Evolutionary conservation across 2,888 invertebrate species (phyloP).

Genomic region (Ichneumoninae sp.): DNA sequence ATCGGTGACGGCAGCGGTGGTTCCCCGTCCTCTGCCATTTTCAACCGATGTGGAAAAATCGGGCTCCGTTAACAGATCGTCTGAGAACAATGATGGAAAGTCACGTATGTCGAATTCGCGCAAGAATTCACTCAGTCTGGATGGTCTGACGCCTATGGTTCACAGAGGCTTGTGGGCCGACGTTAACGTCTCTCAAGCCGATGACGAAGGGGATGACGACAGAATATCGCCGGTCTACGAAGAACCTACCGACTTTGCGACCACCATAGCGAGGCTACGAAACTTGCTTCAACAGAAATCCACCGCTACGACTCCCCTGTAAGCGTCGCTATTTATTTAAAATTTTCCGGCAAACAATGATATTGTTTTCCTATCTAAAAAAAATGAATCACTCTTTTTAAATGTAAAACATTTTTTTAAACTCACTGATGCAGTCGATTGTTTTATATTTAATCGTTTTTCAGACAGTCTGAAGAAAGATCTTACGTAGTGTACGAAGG

Average conservation of each 20-base stretch:
- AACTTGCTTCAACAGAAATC: conserved; percentile 88
- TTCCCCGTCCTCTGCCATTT: conserved; percentile 77
- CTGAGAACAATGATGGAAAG: conserved; percentile 39
- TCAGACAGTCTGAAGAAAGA: conserved; percentile 79
- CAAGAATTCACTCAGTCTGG: conserved; percentile 70
- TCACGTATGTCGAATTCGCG: conserved; percentile 53
- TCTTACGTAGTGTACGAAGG: conserved; percentile 79
- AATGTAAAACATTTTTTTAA: too few relatives aligned
- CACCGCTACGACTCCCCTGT: conserved; percentile 79
- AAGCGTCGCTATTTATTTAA: conserved; percentile 54
- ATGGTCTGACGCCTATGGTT: conserved; percentile 73
- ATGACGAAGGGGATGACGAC: conserved; percentile 79
- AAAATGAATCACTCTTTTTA: too few relatives aligned
- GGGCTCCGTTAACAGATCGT: conserved; percentile 39
- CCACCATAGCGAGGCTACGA: conserved; percentile 89
- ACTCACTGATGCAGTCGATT: too few relatives aligned
- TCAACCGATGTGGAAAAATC: conserved; percentile 47
- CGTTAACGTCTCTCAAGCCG: conserved; percentile 74
- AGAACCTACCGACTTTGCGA: conserved; percentile 90
- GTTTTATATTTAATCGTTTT: conserved; percentile 16
- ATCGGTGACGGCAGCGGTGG: conserved; percentile 79
- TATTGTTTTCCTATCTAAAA: neutral
- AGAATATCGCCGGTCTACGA: conserved; percentile 88
- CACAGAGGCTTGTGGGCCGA: conserved; percentile 80
- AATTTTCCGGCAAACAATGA: neutral